Conservation (phyloP, 2,113 vertebrate species). For the Holacanthus passer region DNA sequence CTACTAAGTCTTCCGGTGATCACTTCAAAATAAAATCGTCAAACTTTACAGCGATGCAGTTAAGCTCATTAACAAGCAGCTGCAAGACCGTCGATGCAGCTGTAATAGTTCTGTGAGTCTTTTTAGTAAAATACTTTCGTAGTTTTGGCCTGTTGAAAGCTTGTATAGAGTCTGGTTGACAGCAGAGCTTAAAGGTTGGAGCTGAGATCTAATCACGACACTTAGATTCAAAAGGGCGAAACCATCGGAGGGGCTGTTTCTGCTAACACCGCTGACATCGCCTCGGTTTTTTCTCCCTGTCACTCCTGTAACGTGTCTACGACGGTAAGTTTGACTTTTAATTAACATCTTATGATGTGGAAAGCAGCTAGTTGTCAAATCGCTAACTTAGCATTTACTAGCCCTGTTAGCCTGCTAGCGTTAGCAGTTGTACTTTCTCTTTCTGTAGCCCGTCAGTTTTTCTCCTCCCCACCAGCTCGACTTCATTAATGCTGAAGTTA, state of each 20-base stretch:
- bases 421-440: neutral
- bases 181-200: too few species aligned
- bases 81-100: too few species aligned
- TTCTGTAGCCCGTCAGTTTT: neutral
- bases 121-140: too few species aligned
- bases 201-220: too few species aligned
- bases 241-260: neutral
- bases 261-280: neutral
- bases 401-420: conserved; percentile 2
- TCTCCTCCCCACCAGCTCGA: neutral
- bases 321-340: conserved; percentile 1
- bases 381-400: neutral
- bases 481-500: neutral
- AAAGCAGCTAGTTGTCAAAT: neutral
- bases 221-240: neutral
- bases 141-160: too few species aligned
- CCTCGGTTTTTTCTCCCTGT: neutral
- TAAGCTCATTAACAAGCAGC: too few species aligned
- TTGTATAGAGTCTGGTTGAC: too few species aligned
- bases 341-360: neutral
- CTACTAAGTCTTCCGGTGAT: too few species aligned
- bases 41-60: too few species aligned
- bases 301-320: neutral
- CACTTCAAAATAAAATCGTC: too few species aligned
- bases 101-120: too few species aligned